Evolutionary conservation across 2,797 vertebrate species (phyloP).

Genomic region (Enteromius paludinosus): DNA sequence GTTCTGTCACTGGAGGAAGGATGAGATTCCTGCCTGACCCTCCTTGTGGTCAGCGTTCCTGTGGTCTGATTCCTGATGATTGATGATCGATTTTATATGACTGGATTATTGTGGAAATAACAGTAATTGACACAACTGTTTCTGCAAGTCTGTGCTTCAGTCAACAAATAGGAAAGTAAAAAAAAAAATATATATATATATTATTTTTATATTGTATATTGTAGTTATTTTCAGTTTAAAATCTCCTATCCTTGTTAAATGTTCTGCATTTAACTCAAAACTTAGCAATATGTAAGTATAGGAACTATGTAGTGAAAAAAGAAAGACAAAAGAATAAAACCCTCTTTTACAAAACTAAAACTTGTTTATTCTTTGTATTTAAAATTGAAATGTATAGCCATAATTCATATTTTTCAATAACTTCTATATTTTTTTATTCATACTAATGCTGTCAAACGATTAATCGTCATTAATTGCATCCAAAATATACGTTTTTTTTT

Average conservation of each 20-base stretch:
- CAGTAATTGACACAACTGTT: conserved; percentile 59
- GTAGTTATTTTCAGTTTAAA: background rate
- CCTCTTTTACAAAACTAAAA: background rate
- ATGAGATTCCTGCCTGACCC: background rate
- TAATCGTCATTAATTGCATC: no score
- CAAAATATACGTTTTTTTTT: no score
- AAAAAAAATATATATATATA: no score
- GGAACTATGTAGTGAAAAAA: background rate
- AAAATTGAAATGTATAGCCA: background rate
- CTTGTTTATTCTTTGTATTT: background rate
- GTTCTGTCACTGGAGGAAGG: background rate
- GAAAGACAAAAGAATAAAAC: background rate
- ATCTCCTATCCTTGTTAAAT: background rate
- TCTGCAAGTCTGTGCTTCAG: background rate
- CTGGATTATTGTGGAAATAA: conserved; percentile 60
- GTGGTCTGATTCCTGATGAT: conserved; percentile 67
- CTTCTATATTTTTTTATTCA: no score
- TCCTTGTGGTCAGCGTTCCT: background rate
- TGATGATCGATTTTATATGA: conserved; percentile 68
- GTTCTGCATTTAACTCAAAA: background rate
- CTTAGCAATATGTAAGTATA: background rate
- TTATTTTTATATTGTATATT: background rate
- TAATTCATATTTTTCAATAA: background rate
- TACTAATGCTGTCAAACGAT: no score
- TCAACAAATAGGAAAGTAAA: background rate